These are phyloP conservation scores for Mantis religiosa DNA, from an alignment of 2,888 invertebrate genomes.

Conservation along the genomic window DNA sequence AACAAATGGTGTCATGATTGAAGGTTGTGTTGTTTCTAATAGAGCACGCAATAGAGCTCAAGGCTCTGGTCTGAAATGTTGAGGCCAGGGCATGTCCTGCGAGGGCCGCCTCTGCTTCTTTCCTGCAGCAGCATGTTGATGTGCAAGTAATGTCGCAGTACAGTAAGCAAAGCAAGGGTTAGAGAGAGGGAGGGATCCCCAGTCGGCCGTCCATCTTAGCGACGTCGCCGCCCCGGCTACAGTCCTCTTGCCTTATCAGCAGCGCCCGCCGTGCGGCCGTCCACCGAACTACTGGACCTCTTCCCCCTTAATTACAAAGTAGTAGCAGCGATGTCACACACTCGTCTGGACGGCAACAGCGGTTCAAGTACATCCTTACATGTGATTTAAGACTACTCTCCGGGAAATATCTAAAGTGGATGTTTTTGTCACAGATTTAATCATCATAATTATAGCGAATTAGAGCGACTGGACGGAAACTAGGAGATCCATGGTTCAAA, in stretches of 20 bases:
- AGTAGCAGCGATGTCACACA: constrained; percentile 25
- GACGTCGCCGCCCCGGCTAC: constrained; percentile 9
- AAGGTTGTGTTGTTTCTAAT: too few species aligned
- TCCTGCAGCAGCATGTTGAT: neutral
- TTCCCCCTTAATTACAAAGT: constrained; percentile 22
- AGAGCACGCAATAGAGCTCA: too few species aligned
- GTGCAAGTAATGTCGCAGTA: neutral
- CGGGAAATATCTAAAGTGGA: too few species aligned
- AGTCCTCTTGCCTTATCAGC: constrained; percentile 1
- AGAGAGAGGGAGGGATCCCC: constrained; percentile 26
- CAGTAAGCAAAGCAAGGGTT: constrained; percentile 11
- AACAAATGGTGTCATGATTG: too few species aligned
- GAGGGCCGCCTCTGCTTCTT: neutral
- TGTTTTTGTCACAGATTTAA: too few species aligned
- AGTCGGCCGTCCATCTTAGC: constrained; percentile 31
- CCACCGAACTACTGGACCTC: constrained; percentile 24
- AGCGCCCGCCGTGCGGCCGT: constrained; percentile 18
- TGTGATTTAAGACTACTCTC: too few species aligned
- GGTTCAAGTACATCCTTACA: neutral
- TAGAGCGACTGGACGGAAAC: too few species aligned
- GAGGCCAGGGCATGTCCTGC: neutral
- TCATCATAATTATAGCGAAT: too few species aligned
- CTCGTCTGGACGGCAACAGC: neutral
- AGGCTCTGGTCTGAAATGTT: too few species aligned
- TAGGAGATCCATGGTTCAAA: too few species aligned